Conservation (phyloP, 1,140 invertebrate genomes). For the Diabrotica undecimpunctata region DNA sequence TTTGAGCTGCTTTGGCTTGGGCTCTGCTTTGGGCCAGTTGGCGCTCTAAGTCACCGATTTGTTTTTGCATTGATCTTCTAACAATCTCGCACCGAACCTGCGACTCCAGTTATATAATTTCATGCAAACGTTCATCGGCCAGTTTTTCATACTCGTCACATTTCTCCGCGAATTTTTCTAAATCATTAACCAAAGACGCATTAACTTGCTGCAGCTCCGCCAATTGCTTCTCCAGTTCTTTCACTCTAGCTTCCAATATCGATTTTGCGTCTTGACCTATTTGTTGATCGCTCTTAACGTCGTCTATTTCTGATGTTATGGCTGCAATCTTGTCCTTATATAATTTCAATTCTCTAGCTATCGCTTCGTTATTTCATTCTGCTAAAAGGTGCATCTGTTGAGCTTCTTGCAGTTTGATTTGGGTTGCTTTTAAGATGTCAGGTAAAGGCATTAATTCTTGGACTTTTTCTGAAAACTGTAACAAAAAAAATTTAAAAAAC, state of each 20-base stretch:
- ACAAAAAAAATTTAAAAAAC: no score
- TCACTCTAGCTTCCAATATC: constrained; percentile 40
- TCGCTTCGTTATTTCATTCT: constrained; percentile 60
- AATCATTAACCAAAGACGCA: constrained; percentile 49
- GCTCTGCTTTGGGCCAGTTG: constrained; percentile 62
- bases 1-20: constrained; percentile 58
- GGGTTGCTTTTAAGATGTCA: constrained; percentile 68
- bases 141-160: constrained; percentile 54
- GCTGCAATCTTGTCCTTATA: constrained; percentile 55
- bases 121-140: constrained; percentile 54
- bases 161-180: constrained; percentile 40
- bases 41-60: constrained; percentile 62
- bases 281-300: constrained; percentile 33
- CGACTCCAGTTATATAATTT: constrained; percentile 57
- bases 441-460: constrained; percentile 68
- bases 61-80: constrained; percentile 56
- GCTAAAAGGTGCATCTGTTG: constrained; percentile 62
- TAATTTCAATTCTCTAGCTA: constrained; percentile 55
- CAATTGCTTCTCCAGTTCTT: constrained; percentile 48
- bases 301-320: constrained; percentile 47
- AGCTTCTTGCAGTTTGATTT: constrained; percentile 65
- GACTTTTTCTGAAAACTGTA: constrained; percentile 72
- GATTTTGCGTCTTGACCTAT: constrained; percentile 47
- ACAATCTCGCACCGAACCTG: constrained; percentile 65
- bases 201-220: constrained; percentile 52